phyloP scores from a whole-genome alignment of 92 coral and sea anemone species.

The Porites lobata region DNA sequence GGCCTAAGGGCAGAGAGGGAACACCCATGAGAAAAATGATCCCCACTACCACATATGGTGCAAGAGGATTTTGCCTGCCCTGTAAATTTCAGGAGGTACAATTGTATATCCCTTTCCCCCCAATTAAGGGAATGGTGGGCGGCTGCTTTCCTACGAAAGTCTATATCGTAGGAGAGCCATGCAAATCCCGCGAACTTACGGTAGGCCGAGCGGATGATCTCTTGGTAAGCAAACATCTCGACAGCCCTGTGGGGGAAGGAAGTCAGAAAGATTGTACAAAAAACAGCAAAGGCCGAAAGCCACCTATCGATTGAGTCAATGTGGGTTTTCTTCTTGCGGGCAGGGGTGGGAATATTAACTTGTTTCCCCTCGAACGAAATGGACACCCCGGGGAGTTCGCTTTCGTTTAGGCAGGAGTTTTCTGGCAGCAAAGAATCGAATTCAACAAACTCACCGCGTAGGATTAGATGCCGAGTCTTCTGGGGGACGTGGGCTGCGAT shows the following conservation, averaged over 20 bases:
- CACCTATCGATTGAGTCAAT: not conserved
- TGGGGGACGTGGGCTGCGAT: not conserved
- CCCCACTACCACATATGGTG: slow-evolving; percentile 5
- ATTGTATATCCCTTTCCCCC: not conserved
- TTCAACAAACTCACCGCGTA: slow-evolving; percentile 2
- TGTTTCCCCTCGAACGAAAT: not conserved
- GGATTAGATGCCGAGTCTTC: not conserved
- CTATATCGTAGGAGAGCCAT: not conserved
- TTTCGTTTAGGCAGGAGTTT: slow-evolving; percentile 1
- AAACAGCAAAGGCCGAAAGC: slow-evolving; percentile 1
- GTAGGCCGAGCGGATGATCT: slow-evolving; percentile 3
- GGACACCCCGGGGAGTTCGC: not conserved
- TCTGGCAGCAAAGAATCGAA: slow-evolving; percentile 10
- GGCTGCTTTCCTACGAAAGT: not conserved
- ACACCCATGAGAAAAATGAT: not conserved
- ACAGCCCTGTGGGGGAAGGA: slow-evolving; percentile 7
- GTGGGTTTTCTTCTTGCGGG: not conserved
- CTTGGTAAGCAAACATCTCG: slow-evolving; percentile 2
- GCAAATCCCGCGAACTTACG: slow-evolving; percentile 12
- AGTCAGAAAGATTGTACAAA: not conserved
- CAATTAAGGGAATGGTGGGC: not conserved
- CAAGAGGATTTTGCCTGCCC: slow-evolving; percentile 6
- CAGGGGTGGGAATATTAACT: not conserved
- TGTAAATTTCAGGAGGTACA: not conserved
- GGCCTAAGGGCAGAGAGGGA: not conserved